These are phyloP conservation scores for Mus spretus DNA, from an alignment of 2,797 vertebrate genomes.

Conservation along the genomic window DNA sequence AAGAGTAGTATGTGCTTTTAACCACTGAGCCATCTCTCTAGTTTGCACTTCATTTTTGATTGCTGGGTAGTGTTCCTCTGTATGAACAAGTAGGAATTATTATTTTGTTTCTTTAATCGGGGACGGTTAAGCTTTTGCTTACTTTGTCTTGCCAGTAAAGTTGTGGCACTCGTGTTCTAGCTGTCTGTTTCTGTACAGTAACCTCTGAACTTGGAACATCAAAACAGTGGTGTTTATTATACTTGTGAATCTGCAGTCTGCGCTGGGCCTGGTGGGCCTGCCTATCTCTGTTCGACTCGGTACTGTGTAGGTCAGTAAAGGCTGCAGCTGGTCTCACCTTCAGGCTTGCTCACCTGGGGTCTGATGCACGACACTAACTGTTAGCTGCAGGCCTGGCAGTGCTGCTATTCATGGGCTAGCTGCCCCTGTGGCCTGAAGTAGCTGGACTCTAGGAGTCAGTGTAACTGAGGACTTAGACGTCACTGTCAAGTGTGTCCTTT, in stretches of 20 bases:
- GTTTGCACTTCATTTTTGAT: not conserved
- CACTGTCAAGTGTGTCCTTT: not conserved
- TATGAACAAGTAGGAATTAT: not conserved
- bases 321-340: not conserved
- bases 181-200: not conserved
- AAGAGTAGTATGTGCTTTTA: not conserved
- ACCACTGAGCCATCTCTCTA: not conserved
- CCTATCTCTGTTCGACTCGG: not conserved
- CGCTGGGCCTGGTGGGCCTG: not conserved
- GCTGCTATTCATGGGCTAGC: not conserved
- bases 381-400: not conserved
- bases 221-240: not conserved
- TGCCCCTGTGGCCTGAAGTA: fast-evolving
- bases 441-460: not conserved
- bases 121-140: not conserved
- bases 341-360: not conserved
- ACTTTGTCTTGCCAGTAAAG: not conserved
- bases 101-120: not conserved
- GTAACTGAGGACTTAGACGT: not conserved
- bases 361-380: not conserved
- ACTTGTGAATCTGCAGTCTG: not conserved
- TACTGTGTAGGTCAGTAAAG: fast-evolving
- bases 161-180: not conserved
- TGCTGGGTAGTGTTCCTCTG: not conserved
- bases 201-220: not conserved